Conservation (phyloP, 2,888 invertebrate genomes). For the Aplocera efformata region DNA sequence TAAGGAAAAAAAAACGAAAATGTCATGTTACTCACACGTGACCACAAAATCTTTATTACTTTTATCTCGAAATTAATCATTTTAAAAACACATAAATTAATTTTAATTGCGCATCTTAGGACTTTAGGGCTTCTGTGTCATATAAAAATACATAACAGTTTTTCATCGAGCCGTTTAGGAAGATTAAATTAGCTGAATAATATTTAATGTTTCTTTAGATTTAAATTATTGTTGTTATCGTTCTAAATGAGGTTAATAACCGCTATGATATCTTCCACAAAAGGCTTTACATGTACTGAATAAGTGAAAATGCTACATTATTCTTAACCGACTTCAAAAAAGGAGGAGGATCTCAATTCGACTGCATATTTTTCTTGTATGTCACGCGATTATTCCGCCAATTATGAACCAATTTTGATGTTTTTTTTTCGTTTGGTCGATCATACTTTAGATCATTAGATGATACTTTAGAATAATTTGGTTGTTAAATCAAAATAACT, state of each 20-base stretch:
- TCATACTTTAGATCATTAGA: too few species aligned
- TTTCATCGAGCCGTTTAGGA: constrained; percentile 23
- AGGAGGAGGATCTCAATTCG: too few species aligned
- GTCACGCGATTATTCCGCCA: too few species aligned
- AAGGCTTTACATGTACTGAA: too few species aligned
- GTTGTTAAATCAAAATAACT: too few species aligned
- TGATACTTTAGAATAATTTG: too few species aligned
- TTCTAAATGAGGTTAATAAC: constrained; percentile 6
- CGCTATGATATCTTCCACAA: background rate
- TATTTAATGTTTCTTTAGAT: constrained; percentile 5
- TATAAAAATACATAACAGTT: constrained; percentile 29
- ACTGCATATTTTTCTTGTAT: too few species aligned
- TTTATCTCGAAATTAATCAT: constrained; percentile 32
- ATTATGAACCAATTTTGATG: too few species aligned
- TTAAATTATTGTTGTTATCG: constrained; percentile 5
- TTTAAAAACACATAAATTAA: constrained; percentile 32
- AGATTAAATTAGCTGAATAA: constrained; percentile 4
- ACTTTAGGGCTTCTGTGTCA: constrained; percentile 30
- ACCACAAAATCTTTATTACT: background rate
- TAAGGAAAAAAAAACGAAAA: too few species aligned
- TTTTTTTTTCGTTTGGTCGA: too few species aligned
- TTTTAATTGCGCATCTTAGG: constrained; percentile 34
- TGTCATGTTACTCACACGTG: background rate
- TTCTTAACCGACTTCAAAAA: too few species aligned
- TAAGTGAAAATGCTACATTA: too few species aligned